Evolutionary conservation across 1,140 invertebrate species (phyloP), one percentile per base, ranked within the genome.

Genomic region (Sitophilus oryzae): DNA sequence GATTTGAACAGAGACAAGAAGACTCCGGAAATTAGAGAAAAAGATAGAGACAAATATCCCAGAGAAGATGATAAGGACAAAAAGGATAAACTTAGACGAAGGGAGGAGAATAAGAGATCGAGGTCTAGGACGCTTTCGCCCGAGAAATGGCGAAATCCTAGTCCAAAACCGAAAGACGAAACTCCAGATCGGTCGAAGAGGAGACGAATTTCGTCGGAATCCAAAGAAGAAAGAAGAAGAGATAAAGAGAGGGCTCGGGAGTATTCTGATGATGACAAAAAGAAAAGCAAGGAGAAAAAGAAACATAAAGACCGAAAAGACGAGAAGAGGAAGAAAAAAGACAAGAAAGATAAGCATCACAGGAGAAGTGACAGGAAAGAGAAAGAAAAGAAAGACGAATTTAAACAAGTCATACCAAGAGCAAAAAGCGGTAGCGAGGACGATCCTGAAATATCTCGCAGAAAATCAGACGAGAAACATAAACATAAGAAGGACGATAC

Each of bases 221-320:
- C 74, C 0, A 73, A 75, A 58, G 67, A 75, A 21, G 62, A 61
- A 2, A 72, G 73, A 41, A 73, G 75, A 56, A 65, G 74, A 22
- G 62, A 62, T 3, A 72, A 73, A 44, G 73, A 78, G 1, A 74
- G 73, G 10, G 72, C 73, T 16, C 68, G 63, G 0, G 73, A 61
- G 44, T 66, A 60, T 49, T 70, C 68, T 3, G 71, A 72, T 40
- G 67, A 69, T 20, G 69, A 69, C 38, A 71, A 76, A 47, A 77
- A 74, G 51, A 77, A 76, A 42, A 75, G 74, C 25, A 77, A 75
- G 62, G 77, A 72, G 50, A 78, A 76, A 34, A 81, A 76, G 57
- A 76, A 77, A 56, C 74, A 77, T 58, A 76, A 76, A 47, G 76
- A 79, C 30, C 76, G 74, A 36, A 71, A 77, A 36, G 74, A 79